These are phyloP conservation scores for Pardalotus punctatus DNA, from an alignment of 2,113 vertebrate genomes.

Conservation along the genomic window DNA sequence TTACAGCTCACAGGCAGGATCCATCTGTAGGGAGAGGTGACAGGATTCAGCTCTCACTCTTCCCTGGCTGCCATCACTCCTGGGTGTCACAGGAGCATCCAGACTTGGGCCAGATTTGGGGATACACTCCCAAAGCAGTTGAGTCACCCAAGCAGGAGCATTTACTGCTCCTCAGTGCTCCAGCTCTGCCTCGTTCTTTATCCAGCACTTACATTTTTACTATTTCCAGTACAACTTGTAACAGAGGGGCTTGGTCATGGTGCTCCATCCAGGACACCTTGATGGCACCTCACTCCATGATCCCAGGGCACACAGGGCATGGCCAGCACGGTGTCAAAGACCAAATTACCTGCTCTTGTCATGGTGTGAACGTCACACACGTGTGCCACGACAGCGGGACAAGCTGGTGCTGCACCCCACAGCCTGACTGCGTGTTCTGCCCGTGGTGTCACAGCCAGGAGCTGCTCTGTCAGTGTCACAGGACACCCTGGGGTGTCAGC, in stretches of 20 bases:
- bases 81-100: background rate
- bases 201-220: background rate
- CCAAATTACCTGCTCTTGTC: background rate
- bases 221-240: background rate
- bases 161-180: background rate
- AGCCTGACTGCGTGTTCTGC: background rate
- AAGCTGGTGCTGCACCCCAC: background rate
- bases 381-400: background rate
- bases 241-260: background rate
- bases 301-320: background rate
- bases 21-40: background rate
- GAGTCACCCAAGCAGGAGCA: background rate
- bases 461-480: background rate
- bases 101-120: background rate
- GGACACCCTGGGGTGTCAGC: rapidly evolving
- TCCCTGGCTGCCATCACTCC: background rate
- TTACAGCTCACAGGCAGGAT: background rate
- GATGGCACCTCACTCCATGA: background rate
- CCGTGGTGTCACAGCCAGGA: background rate
- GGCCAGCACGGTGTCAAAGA: background rate
- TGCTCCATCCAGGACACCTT: background rate
- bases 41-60: background rate
- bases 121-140: background rate
- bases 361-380: background rate
- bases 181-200: background rate